phyloP scores from a whole-genome alignment of 2,797 vertebrate genomes.

The Intellagama lesueurii region DNA sequence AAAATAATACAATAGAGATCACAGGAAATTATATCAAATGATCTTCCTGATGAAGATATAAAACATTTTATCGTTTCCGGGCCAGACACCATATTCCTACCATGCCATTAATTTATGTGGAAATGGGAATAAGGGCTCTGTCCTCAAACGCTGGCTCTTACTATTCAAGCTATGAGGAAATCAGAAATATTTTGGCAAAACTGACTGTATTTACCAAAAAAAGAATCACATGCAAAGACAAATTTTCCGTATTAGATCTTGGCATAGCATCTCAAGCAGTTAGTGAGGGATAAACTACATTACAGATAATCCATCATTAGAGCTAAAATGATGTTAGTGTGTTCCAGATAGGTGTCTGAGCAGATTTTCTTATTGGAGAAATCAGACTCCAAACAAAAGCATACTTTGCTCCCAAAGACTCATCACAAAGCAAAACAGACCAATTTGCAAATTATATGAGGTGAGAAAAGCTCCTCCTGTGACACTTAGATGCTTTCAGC shows the following conservation, averaged over 20 bases:
- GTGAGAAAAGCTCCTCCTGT: too few species aligned
- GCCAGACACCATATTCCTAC: background rate
- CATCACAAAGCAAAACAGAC: too few species aligned
- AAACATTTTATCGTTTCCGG: conserved; percentile 39
- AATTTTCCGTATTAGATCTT: background rate
- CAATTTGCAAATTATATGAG: too few species aligned
- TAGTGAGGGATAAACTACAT: background rate
- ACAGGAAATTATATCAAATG: conserved; percentile 34
- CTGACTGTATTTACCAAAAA: background rate
- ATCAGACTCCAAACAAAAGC: too few species aligned
- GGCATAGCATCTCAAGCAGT: background rate
- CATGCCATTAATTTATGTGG: background rate
- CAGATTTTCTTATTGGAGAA: too few species aligned
- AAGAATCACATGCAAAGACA: background rate
- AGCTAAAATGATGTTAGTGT: too few species aligned
- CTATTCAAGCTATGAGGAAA: background rate
- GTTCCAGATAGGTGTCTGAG: too few species aligned
- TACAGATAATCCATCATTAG: too few species aligned
- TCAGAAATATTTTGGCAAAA: conserved; percentile 19
- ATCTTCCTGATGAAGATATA: conserved; percentile 21
- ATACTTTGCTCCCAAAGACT: too few species aligned
- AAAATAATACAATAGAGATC: conserved; percentile 11
- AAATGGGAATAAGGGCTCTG: background rate
- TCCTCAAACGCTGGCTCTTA: conserved; percentile 19
- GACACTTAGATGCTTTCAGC: too few species aligned